phyloP scores from a whole-genome alignment of 2,113 vertebrate species.

The Lophotis ruficrista region DNA sequence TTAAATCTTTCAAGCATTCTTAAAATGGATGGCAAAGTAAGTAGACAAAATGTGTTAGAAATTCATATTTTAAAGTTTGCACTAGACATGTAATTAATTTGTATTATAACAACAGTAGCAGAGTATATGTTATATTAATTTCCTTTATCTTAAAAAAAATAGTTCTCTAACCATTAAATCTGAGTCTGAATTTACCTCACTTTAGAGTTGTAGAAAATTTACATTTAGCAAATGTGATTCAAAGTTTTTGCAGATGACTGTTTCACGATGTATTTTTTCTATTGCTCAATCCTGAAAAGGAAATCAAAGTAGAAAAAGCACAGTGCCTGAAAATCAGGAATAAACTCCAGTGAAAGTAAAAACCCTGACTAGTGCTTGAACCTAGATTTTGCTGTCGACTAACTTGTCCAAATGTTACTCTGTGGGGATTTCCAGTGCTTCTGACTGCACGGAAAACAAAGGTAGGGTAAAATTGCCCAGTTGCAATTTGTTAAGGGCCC shows the following conservation, averaged over 20 bases:
- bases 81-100: background rate
- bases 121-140: background rate
- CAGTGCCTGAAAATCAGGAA: background rate
- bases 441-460: background rate
- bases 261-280: background rate
- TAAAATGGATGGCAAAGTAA: constrained; percentile 25
- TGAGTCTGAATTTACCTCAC: background rate
- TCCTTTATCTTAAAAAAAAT: background rate
- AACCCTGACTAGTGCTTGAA: background rate
- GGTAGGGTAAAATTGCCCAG: background rate
- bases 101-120: background rate
- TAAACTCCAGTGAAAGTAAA: background rate
- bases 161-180: background rate
- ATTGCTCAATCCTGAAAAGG: background rate
- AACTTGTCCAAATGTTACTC: background rate
- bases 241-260: background rate
- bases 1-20: constrained; percentile 48
- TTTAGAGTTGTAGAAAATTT: background rate
- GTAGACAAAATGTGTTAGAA: background rate
- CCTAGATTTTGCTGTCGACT: background rate
- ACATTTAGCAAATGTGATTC: background rate
- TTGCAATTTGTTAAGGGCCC: background rate
- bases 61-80: background rate
- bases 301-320: background rate
- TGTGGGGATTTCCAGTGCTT: background rate